A percentile compares a stretch with the other conserved stretches of the same genome.
Conservation (phyloP, 1,140 invertebrate species). For the Reticulitermes speratus region DNA sequence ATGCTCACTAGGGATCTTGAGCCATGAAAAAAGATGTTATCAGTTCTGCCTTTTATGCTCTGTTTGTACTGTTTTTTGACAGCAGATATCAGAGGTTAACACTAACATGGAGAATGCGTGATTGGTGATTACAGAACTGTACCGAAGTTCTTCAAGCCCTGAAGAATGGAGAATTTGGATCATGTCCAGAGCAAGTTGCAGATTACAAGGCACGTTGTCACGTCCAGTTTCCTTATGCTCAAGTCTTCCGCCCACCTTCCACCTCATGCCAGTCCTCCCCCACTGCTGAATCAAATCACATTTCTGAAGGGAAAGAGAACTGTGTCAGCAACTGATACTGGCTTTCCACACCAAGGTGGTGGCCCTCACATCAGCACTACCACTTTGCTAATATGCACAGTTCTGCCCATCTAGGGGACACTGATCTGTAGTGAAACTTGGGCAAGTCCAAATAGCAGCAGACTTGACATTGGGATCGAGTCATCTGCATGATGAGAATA, state of each 20-base stretch:
- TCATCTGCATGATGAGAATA: too few relatives aligned
- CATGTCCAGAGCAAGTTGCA: conserved; percentile 63
- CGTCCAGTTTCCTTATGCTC: conserved; percentile 70
- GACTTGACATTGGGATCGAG: too few relatives aligned
- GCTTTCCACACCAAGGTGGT: conserved; percentile 25
- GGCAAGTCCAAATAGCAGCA: too few relatives aligned
- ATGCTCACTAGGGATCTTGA: too few relatives aligned
- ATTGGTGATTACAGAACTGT: conserved; percentile 61
- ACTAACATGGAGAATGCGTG: too few relatives aligned
- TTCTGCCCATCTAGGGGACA: neutral
- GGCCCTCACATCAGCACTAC: neutral
- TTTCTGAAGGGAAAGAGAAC: conserved; percentile 46
- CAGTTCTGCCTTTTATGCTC: too few relatives aligned
- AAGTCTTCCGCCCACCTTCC: conserved; percentile 59
- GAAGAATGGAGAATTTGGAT: conserved; percentile 74
- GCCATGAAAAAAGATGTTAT: too few relatives aligned
- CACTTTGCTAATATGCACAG: neutral
- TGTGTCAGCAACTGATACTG: conserved; percentile 52
- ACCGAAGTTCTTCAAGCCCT: conserved; percentile 74
- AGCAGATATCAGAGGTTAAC: too few relatives aligned
- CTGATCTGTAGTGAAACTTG: neutral
- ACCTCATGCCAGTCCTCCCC: conserved; percentile 27
- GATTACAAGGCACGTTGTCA: conserved; percentile 71
- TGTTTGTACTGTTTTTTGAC: too few relatives aligned
- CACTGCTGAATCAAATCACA: conserved; percentile 19